These are phyloP conservation scores for Calliopsis andreniformis DNA, from an alignment of 1,140 invertebrate species.

Conservation along the genomic window DNA sequence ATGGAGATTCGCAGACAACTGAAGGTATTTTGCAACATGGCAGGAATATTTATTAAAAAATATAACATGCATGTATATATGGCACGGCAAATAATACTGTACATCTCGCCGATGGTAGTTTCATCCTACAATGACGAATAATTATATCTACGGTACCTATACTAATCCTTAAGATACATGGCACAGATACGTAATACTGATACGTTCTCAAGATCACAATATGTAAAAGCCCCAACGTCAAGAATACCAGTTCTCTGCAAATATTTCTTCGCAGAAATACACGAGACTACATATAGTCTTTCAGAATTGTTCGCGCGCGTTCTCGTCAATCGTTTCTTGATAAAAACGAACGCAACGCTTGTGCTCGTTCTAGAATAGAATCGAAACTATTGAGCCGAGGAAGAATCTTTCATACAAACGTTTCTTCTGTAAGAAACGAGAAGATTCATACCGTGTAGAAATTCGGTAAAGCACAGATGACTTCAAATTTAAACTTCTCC, in stretches of 20 bases:
- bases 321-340: neutral
- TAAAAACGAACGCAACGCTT: neutral
- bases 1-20: no score
- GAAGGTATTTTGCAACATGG: neutral
- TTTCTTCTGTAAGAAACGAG: neutral
- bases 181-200: neutral
- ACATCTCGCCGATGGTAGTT: neutral
- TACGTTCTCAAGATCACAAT: neutral
- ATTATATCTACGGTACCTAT: neutral
- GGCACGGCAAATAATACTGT: neutral
- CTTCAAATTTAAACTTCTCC: no score
- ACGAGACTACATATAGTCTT: neutral
- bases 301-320: neutral
- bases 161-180: neutral
- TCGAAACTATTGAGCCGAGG: neutral
- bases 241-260: neutral
- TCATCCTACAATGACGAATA: neutral
- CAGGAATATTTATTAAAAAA: conserved; percentile 5
- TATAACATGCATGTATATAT: neutral
- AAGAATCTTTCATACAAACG: neutral
- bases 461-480: neutral
- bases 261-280: conserved; percentile 19
- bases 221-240: neutral
- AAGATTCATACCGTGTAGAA: neutral
- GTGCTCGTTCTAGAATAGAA: no score